Base-by-base conservation (phyloP, 2,888 invertebrate species). In the Meiosimyza platycephala region DNA sequence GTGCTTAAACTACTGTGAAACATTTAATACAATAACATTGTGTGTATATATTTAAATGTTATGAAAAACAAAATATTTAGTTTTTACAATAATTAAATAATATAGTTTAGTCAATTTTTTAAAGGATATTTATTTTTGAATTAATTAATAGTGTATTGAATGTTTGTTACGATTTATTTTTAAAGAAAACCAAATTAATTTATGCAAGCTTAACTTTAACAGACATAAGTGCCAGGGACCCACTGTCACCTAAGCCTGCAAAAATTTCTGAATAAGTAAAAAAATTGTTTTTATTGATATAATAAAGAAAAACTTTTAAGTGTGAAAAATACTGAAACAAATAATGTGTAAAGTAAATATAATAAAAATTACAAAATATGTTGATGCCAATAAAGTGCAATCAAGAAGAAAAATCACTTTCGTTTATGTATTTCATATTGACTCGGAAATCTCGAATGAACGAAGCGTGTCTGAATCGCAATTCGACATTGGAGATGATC, bases 61-160 rank as follows among this genome's bases (percentile, higher is more conserved):
- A n/a, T 7, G 50, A 62, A 33, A 18, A 15, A 47, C 6, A 57
- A 67, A 40, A 40, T 55, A 57, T 16, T 47, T 67, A 67, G 54
- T 63, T 70, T 18, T 40, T 50, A 60, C 50, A 63, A 11, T 70
- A 63, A 70, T 68, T 57, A 59, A 62, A 52, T 18, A 33, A 7
- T 16, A 22, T 22, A 68, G 50, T 22, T 59, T 68, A 59, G 68
- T 50, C 22, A 59, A 68, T 59, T 57, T 64, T 64, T 50, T 47
- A 68, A 47, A 59, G 22, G 33, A 50, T 68, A 68, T 68, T 68
- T 68, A 68, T 68, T 68, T 68, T 52, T 18, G 48, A 68, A 59
- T 28, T 68, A 68, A 22, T 40, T 59, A 15, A 59, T 57, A 68
- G 50, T 59, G 48, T 68, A 51, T 50, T 68, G 28, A 68, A 68